Evolutionary conservation across 2,113 vertebrate species (phyloP).

Genomic region (Microcebus lehilahytsara): DNA sequence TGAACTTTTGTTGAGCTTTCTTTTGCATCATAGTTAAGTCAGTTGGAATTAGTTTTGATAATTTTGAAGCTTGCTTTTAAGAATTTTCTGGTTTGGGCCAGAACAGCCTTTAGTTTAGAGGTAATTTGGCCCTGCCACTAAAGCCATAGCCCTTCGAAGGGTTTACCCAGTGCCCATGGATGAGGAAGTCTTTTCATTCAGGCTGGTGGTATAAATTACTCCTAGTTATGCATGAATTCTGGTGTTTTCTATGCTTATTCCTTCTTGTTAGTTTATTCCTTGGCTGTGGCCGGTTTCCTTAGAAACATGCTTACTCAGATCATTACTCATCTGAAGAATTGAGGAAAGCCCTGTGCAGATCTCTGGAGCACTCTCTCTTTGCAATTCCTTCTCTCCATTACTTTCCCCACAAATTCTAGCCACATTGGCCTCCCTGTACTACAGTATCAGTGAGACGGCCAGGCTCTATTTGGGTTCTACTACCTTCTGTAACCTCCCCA

Average conservation of each 20-base stretch:
- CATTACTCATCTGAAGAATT: background rate
- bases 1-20: background rate
- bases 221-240: background rate
- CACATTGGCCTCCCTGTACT: background rate
- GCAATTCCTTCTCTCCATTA: background rate
- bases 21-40: background rate
- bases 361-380: background rate
- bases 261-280: background rate
- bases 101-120: background rate
- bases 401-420: background rate
- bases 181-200: background rate
- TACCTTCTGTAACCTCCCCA: background rate
- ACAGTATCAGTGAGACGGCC: background rate
- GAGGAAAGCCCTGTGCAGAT: background rate
- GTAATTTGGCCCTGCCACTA: background rate
- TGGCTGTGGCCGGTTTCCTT: background rate
- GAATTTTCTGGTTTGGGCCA: background rate
- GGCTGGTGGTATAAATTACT: background rate
- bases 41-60: background rate
- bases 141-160: background rate
- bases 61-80: slow-evolving; percentile 41
- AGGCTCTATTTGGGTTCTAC: background rate
- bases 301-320: background rate
- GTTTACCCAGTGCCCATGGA: background rate
- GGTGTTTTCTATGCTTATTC: background rate